Conservation (phyloP, 2,797 vertebrate species). For the Chelidonichthys spinosus region DNA sequence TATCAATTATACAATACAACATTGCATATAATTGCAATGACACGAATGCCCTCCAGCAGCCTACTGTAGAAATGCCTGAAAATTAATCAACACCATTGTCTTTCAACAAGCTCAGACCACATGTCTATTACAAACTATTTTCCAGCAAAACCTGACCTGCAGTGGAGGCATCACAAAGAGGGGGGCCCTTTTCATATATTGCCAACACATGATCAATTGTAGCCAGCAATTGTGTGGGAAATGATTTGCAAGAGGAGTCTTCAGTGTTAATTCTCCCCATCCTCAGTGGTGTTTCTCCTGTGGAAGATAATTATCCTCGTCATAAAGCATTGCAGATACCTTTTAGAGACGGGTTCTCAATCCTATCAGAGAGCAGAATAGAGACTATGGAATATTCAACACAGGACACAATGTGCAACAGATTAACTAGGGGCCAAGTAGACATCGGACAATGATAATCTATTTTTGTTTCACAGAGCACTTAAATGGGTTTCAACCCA, state of each 20-base stretch:
- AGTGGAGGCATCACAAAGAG: background rate
- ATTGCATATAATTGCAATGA: background rate
- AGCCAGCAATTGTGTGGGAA: constrained; percentile 10
- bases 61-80: background rate
- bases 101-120: background rate
- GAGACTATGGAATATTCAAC: constrained; percentile 48
- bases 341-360: constrained; percentile 31
- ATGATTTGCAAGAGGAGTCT: constrained; percentile 3
- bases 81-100: background rate
- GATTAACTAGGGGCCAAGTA: constrained; percentile 67
- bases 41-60: background rate
- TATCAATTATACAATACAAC: background rate
- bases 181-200: background rate
- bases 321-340: constrained; percentile 35
- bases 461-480: constrained; percentile 75
- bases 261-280: constrained; percentile 24
- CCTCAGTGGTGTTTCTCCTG: constrained; percentile 18
- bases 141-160: background rate
- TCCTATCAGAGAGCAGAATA: constrained; percentile 41
- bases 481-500: constrained; percentile 75
- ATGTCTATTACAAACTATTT: background rate
- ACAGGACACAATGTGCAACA: constrained; percentile 52
- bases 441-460: constrained; percentile 71
- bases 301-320: constrained; percentile 57
- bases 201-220: constrained; percentile 13